These are phyloP conservation scores for Perognathus longimembris DNA, from an alignment of 2,113 vertebrate species.

Conservation along the genomic window DNA sequence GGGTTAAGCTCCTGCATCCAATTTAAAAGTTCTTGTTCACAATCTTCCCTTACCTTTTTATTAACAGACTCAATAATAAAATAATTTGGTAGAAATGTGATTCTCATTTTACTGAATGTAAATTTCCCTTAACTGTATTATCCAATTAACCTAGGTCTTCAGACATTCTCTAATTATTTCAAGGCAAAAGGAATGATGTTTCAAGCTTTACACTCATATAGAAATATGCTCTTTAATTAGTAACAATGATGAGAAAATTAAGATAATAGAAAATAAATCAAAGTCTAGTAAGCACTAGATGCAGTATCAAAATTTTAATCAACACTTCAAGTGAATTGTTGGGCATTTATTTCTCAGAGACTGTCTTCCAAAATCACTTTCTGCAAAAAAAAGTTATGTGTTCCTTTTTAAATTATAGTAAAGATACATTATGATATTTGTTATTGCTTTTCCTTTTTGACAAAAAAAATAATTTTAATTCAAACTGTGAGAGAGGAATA, in stretches of 20 bases:
- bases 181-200: not conserved
- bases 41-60: not conserved
- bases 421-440: not conserved
- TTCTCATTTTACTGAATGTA: constrained; percentile 19
- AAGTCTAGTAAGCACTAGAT: not conserved
- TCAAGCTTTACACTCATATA: constrained; percentile 44
- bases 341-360: constrained; percentile 17
- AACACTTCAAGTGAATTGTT: not conserved
- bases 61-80: not conserved
- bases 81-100: not conserved
- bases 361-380: constrained; percentile 1
- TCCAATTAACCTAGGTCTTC: constrained; percentile 39
- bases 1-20: too few relatives aligned
- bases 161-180: constrained; percentile 10
- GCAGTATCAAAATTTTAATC: constrained; percentile 9
- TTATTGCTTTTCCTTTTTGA: constrained; percentile 7
- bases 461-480: not conserved
- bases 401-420: not conserved
- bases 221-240: constrained; percentile 40
- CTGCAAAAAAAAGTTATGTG: not conserved
- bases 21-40: not conserved
- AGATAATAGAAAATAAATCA: constrained; percentile 18
- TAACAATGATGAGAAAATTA: constrained; percentile 52
- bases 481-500: not conserved
- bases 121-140: constrained; percentile 34